Conservation (phyloP, 2,888 invertebrate species). For the Gasteruption jaculator region DNA sequence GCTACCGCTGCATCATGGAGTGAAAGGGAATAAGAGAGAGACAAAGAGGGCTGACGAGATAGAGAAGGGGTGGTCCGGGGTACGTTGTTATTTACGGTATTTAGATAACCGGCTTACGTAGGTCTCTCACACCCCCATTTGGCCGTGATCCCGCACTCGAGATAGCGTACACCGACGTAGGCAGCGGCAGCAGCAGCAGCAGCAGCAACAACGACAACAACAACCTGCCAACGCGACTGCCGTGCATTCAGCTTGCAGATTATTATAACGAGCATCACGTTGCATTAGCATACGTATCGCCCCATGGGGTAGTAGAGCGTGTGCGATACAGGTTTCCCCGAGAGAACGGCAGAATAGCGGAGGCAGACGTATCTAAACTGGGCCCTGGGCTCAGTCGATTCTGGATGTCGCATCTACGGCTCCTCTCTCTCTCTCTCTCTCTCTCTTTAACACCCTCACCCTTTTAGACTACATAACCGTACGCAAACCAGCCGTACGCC, state of each 20-base stretch:
- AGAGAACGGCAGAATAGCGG: no score
- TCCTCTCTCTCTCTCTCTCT: neutral
- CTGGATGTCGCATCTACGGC: neutral
- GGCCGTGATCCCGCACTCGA: slow-evolving; percentile 43
- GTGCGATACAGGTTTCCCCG: no score
- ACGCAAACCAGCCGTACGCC: neutral
- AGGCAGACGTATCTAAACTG: no score
- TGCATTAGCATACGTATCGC: slow-evolving; percentile 47
- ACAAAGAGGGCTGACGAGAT: neutral
- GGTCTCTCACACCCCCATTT: slow-evolving; percentile 41
- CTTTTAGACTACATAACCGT: no score
- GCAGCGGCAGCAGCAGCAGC: no score
- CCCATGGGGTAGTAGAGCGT: no score
- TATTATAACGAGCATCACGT: slow-evolving; percentile 47
- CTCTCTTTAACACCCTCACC: neutral
- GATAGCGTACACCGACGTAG: slow-evolving; percentile 36
- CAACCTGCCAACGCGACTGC: slow-evolving; percentile 19
- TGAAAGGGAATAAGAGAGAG: no score
- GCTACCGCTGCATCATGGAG: no score
- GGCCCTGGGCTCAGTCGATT: no score
- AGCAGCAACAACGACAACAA: no score
- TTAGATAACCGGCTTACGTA: slow-evolving; percentile 52
- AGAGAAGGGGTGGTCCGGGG: slow-evolving; percentile 20
- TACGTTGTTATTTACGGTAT: slow-evolving; percentile 50
- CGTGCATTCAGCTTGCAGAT: slow-evolving; percentile 41